phyloP scores from a whole-genome alignment of 2,113 vertebrate species.

The Barbus barbus region DNA sequence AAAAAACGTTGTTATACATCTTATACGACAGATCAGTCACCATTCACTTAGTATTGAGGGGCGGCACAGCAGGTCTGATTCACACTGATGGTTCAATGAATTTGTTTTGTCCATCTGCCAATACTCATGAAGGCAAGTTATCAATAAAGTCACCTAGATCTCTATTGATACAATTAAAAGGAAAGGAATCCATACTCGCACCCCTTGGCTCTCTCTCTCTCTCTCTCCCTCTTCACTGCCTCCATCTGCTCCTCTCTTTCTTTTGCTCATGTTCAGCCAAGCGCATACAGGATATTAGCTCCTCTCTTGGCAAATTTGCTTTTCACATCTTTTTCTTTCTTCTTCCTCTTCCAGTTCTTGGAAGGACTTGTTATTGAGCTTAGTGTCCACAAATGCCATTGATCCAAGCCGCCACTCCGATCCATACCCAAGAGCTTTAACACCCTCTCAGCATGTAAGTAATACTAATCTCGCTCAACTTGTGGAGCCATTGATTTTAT shows the following conservation, averaged over 20 bases:
- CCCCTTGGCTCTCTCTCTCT: conserved; percentile 4
- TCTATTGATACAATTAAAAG: conserved; percentile 73
- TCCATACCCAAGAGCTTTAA: conserved; percentile 96
- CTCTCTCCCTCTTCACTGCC: not conserved
- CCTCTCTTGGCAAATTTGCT: conserved; percentile 98
- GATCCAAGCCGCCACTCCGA: conserved; percentile 98
- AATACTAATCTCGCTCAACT: conserved; percentile 98
- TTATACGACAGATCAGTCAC: conserved; percentile 65
- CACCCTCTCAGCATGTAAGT: conserved; percentile 94
- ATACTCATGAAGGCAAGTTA: conserved; percentile 74
- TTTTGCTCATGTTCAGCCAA: conserved; percentile 71
- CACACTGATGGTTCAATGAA: conserved; percentile 66
- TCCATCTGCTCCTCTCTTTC: conserved; percentile 31
- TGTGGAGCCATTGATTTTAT: conserved; percentile 99
- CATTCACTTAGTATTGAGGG: conserved; percentile 64
- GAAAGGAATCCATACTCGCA: conserved; percentile 69
- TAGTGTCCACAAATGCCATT: conserved; percentile 99
- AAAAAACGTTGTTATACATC: not conserved
- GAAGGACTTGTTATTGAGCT: conserved; percentile 99
- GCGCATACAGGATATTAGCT: conserved; percentile 92
- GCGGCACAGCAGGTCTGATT: conserved; percentile 42
- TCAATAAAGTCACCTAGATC: conserved; percentile 76
- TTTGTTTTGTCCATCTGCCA: conserved; percentile 70
- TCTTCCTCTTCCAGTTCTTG: conserved; percentile 81
- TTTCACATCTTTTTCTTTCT: conserved; percentile 98